Percentiles rank a stretch among this genome's conserved stretches.
phyloP scores from a whole-genome alignment of 1,140 invertebrate genomes.

The Ceratina japonica region DNA sequence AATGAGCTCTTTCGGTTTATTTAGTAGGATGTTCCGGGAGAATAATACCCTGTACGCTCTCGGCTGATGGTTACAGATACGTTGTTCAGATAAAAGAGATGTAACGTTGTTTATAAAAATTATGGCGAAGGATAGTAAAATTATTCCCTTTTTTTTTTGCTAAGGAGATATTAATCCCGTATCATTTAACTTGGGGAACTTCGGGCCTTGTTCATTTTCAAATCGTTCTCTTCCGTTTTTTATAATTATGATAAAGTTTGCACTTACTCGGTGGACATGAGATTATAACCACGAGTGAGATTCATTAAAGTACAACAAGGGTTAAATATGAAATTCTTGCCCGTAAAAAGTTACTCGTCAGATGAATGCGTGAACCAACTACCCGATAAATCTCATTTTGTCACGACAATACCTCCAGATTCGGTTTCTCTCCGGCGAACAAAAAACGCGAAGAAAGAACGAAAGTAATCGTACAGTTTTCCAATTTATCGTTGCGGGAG shows the following conservation, averaged over 20 bases:
- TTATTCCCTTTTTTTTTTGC: too few species aligned
- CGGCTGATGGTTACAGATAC: neutral
- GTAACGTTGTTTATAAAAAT: neutral
- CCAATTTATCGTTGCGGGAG: constrained; percentile 29
- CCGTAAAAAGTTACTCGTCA: neutral
- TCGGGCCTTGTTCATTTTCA: too few species aligned
- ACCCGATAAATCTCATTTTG: constrained; percentile 5
- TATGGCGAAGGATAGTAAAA: too few species aligned
- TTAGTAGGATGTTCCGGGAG: neutral
- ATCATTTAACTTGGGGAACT: too few species aligned
- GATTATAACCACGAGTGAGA: too few species aligned
- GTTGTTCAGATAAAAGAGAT: neutral
- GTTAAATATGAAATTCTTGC: too few species aligned
- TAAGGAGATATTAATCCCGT: too few species aligned
- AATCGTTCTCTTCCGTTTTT: too few species aligned
- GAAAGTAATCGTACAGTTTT: constrained; percentile 9
- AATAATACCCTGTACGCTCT: neutral
- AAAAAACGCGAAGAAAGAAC: too few species aligned
- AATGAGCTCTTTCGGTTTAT: constrained; percentile 20
- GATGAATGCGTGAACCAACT: neutral
- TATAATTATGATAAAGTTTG: too few species aligned
- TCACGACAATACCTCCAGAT: neutral
- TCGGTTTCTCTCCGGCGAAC: neutral
- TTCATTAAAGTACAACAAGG: too few species aligned
- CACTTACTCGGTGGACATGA: too few species aligned